Conservation (phyloP, 2,113 vertebrate genomes). For the Panthera tigris region DNA sequence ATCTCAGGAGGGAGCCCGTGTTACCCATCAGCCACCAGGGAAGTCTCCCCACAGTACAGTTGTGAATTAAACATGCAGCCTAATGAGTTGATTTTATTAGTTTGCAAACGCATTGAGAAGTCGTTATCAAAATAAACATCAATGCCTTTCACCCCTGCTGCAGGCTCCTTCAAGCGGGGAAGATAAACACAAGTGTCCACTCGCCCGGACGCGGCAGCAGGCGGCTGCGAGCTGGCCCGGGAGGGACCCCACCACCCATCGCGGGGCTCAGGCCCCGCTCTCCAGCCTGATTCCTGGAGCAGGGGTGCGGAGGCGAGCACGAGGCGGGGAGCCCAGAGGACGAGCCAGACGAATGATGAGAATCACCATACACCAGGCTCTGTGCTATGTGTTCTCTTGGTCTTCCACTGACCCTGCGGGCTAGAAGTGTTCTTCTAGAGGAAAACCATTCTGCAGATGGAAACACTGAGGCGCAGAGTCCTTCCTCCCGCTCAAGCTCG, state of each 20-base stretch:
- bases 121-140: conserved; percentile 88
- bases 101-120: conserved; percentile 82
- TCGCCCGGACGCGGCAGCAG: background rate
- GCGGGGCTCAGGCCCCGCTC: background rate
- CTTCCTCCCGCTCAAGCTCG: background rate
- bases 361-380: background rate
- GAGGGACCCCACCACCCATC: rapidly evolving
- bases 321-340: background rate
- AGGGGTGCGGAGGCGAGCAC: background rate
- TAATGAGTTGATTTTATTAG: conserved; percentile 90
- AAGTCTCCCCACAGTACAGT: conserved; percentile 75
- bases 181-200: background rate
- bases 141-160: conserved; percentile 75
- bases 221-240: background rate
- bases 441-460: background rate
- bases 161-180: conserved; percentile 43
- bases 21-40: conserved; percentile 66
- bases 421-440: background rate
- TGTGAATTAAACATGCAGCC: conserved; percentile 83
- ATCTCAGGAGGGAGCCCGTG: conserved; percentile 8
- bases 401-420: background rate
- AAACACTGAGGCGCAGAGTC: background rate
- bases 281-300: background rate
- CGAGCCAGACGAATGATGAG: background rate
- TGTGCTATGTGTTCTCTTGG: background rate